Evolutionary conservation across 2,888 invertebrate species (phyloP).

Genomic region (Drosophila histrio): DNA sequence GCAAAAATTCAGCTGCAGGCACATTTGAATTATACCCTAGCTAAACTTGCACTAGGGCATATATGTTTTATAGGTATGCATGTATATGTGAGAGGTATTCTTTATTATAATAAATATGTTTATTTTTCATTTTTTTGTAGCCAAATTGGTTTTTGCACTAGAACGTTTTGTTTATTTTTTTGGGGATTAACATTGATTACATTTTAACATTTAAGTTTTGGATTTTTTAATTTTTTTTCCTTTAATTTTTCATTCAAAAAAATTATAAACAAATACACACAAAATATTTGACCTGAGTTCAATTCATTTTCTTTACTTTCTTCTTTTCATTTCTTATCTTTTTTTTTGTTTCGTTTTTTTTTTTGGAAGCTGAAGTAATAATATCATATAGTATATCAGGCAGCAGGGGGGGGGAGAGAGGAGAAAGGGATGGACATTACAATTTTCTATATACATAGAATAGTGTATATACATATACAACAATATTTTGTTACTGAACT

Average conservation of each 20-base stretch:
- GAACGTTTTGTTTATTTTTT: slow-evolving; percentile 8
- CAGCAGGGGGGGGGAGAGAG: not conserved
- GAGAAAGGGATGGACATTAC: not conserved
- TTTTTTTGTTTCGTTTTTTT: slow-evolving; percentile 1
- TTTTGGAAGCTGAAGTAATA: slow-evolving; percentile 45
- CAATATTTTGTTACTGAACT: slow-evolving; percentile 18
- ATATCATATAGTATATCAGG: slow-evolving; percentile 27
- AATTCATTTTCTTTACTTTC: slow-evolving; percentile 17
- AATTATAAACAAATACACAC: slow-evolving; percentile 34
- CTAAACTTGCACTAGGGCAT: not conserved
- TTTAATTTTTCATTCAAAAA: slow-evolving; percentile 6
- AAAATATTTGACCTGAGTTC: slow-evolving; percentile 47
- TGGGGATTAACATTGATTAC: slow-evolving; percentile 45
- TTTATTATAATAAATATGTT: slow-evolving; percentile 35
- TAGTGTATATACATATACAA: slow-evolving; percentile 2
- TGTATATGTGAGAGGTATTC: slow-evolving; percentile 40
- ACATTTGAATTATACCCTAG: slow-evolving; percentile 18
- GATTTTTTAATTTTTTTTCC: slow-evolving; percentile 1
- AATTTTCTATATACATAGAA: not conserved
- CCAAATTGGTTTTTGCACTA: slow-evolving; percentile 39
- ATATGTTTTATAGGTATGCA: slow-evolving; percentile 13
- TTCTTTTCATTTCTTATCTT: slow-evolving; percentile 1
- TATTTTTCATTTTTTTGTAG: slow-evolving; percentile 17
- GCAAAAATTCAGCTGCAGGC: slow-evolving; percentile 29
- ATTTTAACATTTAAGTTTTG: slow-evolving; percentile 37